These are phyloP conservation scores for Mobula birostris DNA, from an alignment of 2,113 vertebrate species.

Conservation along the genomic window DNA sequence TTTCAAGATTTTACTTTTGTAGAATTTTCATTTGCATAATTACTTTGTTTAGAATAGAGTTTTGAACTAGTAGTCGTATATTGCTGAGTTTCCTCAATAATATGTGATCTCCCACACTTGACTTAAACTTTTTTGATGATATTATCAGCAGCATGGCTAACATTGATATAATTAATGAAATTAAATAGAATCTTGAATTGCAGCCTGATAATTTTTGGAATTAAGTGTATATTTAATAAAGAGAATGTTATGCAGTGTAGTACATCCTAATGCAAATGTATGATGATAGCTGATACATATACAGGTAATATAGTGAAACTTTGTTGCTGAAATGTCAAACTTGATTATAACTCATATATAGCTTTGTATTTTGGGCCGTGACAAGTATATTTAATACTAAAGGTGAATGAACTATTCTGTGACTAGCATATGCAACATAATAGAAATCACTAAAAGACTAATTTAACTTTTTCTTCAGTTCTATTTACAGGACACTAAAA, in stretches of 20 bases:
- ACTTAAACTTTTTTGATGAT: too few relatives aligned
- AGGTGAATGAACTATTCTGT: neutral
- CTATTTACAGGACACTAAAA: conserved; percentile 99
- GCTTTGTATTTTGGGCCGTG: neutral
- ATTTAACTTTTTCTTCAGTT: conserved; percentile 64
- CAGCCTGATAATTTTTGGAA: neutral
- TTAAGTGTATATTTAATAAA: neutral
- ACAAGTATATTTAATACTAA: neutral
- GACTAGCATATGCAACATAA: neutral
- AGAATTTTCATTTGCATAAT: neutral
- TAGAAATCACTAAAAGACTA: neutral
- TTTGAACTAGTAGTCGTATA: neutral
- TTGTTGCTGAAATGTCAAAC: neutral
- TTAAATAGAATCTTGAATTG: neutral
- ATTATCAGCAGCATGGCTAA: neutral
- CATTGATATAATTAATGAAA: neutral
- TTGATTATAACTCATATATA: neutral
- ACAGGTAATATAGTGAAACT: neutral
- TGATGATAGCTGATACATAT: neutral
- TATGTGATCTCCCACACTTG: too few relatives aligned
- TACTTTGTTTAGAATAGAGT: neutral
- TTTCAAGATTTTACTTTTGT: neutral
- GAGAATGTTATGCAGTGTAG: neutral
- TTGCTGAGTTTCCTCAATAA: too few relatives aligned
- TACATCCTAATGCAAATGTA: neutral